Evolutionary conservation across 2,797 vertebrate species (phyloP).

Genomic region (Cryptoprocta ferox): DNA sequence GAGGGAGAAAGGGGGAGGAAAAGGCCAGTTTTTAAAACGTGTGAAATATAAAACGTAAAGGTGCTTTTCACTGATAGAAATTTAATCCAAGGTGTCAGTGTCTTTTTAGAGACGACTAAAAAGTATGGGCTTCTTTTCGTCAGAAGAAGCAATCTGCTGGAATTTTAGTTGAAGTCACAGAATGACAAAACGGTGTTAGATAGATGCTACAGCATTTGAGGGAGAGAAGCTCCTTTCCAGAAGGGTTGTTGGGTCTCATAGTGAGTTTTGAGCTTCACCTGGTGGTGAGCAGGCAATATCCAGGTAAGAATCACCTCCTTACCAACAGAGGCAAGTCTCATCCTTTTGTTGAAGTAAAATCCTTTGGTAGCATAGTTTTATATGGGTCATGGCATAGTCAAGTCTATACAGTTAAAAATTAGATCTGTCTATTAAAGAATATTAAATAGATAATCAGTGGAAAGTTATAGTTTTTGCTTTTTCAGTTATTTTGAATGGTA

Average conservation of each 20-base stretch:
- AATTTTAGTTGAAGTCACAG: background rate
- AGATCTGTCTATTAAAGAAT: background rate
- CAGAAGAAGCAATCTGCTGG: background rate
- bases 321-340: background rate
- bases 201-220: background rate
- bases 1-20: background rate
- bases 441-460: background rate
- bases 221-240: background rate
- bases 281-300: too few species aligned
- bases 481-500: background rate
- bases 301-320: background rate
- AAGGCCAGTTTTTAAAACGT: background rate
- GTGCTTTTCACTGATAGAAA: constrained; percentile 66
- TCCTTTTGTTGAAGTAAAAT: background rate
- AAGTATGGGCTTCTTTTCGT: background rate
- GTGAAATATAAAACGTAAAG: constrained; percentile 43
- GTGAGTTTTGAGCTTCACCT: background rate
- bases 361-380: background rate
- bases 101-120: background rate
- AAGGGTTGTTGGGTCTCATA: background rate
- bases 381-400: background rate
- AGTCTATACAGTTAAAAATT: background rate
- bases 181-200: background rate
- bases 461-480: background rate
- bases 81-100: background rate